These are phyloP conservation scores for Ecliptopera silaceata DNA, from an alignment of 2,888 invertebrate genomes.

Conservation along the genomic window DNA sequence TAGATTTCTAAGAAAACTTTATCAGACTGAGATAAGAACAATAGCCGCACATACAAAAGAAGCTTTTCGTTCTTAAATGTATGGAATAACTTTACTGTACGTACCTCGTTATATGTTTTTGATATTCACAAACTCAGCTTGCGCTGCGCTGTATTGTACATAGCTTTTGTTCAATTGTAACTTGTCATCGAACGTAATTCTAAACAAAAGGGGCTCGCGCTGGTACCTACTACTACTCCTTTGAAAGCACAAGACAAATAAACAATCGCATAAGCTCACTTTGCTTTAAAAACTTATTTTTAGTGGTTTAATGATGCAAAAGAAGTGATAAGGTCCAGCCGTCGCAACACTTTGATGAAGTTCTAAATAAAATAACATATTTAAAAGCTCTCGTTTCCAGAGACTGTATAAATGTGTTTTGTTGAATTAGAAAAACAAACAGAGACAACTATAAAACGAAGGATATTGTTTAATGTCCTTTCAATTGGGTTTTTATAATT, in stretches of 20 bases:
- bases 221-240: neutral
- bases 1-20: slow-evolving; percentile 43
- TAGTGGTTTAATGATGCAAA: slow-evolving; percentile 31
- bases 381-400: slow-evolving; percentile 12
- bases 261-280: slow-evolving; percentile 26
- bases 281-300: slow-evolving; percentile 36
- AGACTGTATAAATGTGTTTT: slow-evolving; percentile 11
- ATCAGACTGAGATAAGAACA: slow-evolving; percentile 13
- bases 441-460: neutral
- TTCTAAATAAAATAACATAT: slow-evolving; percentile 31
- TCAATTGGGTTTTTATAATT: neutral
- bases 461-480: neutral
- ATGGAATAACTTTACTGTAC: no score
- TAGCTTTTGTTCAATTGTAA: no score
- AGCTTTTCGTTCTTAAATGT: no score
- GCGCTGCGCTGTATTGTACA: no score
- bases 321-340: slow-evolving; percentile 37
- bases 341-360: slow-evolving; percentile 28
- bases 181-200: no score
- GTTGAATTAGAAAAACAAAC: slow-evolving; percentile 8
- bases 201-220: no score
- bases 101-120: no score
- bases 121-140: no score
- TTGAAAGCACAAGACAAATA: slow-evolving; percentile 27
- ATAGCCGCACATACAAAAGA: neutral